Conservation (phyloP, 2,113 vertebrate species). For the Phrynosoma blainvillii region DNA sequence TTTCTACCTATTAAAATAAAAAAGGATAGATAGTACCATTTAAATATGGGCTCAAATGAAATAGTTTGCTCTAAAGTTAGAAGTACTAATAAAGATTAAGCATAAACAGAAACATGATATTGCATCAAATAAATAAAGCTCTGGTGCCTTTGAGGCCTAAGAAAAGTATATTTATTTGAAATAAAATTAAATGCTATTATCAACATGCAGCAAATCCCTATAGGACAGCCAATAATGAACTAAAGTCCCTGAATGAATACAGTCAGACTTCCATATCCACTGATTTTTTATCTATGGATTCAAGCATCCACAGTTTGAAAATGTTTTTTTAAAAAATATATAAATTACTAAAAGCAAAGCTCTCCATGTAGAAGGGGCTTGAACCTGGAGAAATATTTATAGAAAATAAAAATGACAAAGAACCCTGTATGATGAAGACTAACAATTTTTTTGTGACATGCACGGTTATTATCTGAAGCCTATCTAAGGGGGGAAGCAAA, state of each 20-base stretch:
- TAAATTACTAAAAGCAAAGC: too few species aligned
- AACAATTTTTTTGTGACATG: neutral
- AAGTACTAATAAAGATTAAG: constrained; percentile 48
- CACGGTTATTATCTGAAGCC: neutral
- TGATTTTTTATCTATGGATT: too few species aligned
- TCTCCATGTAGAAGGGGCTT: neutral
- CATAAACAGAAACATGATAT: constrained; percentile 44
- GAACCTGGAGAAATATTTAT: neutral
- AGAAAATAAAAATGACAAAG: neutral
- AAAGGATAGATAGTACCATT: constrained; percentile 40
- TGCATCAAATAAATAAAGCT: constrained; percentile 48
- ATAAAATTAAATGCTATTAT: constrained; percentile 39
- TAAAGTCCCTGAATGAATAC: neutral
- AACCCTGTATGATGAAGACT: neutral
- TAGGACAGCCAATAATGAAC: constrained; percentile 32
- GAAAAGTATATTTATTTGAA: constrained; percentile 50
- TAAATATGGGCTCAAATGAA: constrained; percentile 35
- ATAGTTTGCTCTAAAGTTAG: constrained; percentile 46
- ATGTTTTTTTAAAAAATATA: too few species aligned
- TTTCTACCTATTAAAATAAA: constrained; percentile 50
- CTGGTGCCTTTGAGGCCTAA: constrained; percentile 40
- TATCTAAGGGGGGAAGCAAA: neutral
- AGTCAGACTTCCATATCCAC: too few species aligned
- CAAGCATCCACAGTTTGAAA: too few species aligned
- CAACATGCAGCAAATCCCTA: constrained; percentile 34